Conservation (phyloP, 2,797 vertebrate species). For the Threskiornis aethiopicus region DNA sequence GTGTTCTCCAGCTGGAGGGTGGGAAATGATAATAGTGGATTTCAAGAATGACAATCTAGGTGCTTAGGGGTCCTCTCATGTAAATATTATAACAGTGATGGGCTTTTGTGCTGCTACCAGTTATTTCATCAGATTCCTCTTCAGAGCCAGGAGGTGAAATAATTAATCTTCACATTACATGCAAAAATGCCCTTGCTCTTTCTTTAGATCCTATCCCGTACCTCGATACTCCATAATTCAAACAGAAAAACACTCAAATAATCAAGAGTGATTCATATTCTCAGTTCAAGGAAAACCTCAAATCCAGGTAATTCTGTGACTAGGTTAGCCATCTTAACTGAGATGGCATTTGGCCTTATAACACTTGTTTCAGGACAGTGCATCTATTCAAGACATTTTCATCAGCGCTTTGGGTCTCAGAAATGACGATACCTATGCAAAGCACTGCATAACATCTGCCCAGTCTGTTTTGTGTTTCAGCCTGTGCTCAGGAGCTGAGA, state of each 20-base stretch:
- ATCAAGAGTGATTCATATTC: background rate
- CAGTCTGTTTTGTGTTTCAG: background rate
- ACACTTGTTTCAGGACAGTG: background rate
- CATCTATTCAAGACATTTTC: background rate
- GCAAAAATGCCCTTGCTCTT: background rate
- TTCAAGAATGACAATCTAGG: background rate
- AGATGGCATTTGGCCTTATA: background rate
- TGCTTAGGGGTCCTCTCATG: background rate
- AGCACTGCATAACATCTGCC: background rate
- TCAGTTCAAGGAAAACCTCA: background rate
- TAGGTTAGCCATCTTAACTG: background rate
- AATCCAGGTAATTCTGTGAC: background rate
- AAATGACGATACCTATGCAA: background rate
- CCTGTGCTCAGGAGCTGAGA: background rate
- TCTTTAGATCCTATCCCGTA: background rate
- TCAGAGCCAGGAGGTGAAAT: background rate
- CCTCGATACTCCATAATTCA: background rate
- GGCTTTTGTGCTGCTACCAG: background rate
- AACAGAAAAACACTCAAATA: background rate
- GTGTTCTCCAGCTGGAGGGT: background rate
- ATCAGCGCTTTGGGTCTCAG: background rate
- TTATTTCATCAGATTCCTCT: background rate
- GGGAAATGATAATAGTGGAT: background rate
- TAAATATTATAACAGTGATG: background rate
- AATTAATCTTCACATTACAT: background rate